These are phyloP conservation scores for Mamestra configurata DNA, from an alignment of 1,140 invertebrate genomes.

Conservation along the genomic window DNA sequence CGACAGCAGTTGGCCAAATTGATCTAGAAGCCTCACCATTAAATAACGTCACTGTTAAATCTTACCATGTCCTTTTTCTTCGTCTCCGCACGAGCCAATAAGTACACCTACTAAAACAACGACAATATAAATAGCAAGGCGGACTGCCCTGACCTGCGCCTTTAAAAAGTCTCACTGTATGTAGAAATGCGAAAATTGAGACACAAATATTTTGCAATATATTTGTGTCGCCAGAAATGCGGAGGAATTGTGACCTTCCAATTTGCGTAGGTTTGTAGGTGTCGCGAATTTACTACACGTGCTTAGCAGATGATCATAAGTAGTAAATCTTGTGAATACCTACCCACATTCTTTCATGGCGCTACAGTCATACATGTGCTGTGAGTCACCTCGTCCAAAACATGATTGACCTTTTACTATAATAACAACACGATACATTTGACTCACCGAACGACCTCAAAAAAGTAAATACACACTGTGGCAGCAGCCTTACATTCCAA, in stretches of 20 bases:
- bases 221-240: slow-evolving; percentile 13
- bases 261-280: not conserved
- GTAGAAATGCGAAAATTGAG: slow-evolving; percentile 32
- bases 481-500: slow-evolving; percentile 51
- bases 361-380: not conserved
- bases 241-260: slow-evolving; percentile 15
- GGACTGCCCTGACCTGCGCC: slow-evolving; percentile 12
- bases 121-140: not conserved
- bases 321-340: not conserved
- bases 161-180: slow-evolving; percentile 13
- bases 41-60: too few relatives aligned
- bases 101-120: too few relatives aligned
- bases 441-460: slow-evolving; percentile 9
- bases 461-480: slow-evolving; percentile 40
- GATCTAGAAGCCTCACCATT: not conserved
- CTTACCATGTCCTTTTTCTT: too few relatives aligned
- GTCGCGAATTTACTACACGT: not conserved
- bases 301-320: not conserved
- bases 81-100: not conserved
- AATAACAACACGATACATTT: slow-evolving; percentile 10
- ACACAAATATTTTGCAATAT: slow-evolving; percentile 24
- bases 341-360: not conserved
- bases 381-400: slow-evolving; percentile 6
- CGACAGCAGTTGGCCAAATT: not conserved
- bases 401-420: slow-evolving; percentile 3